Conservation (phyloP, 2,797 vertebrate species). For the Melanotaenia parkinsoni region DNA sequence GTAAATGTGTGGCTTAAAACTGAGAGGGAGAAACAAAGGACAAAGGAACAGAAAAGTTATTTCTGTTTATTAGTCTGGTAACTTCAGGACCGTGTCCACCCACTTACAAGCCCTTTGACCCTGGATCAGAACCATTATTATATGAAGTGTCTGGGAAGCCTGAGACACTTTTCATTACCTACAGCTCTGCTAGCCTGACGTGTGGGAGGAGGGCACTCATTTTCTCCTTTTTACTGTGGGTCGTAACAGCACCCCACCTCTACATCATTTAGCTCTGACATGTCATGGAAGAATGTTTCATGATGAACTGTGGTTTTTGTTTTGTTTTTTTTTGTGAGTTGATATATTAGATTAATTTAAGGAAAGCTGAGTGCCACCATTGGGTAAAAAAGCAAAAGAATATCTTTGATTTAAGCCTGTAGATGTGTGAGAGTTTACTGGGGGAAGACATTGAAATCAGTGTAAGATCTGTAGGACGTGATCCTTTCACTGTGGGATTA, state of each 20-base stretch:
- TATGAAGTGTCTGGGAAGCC: constrained; percentile 11
- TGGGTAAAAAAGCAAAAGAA: constrained; percentile 7
- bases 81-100: constrained; percentile 14
- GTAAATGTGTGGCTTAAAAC: constrained; percentile 21
- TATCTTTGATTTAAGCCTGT: constrained; percentile 9
- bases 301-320: constrained; percentile 12
- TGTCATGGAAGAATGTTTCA: constrained; percentile 56
- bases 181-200: constrained; percentile 20
- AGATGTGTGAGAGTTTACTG: constrained; percentile 16
- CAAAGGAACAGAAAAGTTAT: constrained; percentile 3
- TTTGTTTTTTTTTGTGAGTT: constrained; percentile 2
- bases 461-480: constrained; percentile 44
- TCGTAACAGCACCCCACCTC: constrained; percentile 20
- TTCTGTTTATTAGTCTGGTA: constrained; percentile 36
- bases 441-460: constrained; percentile 53
- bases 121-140: constrained; percentile 24
- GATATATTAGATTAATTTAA: constrained; percentile 29
- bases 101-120: constrained; percentile 18
- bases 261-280: constrained; percentile 47
- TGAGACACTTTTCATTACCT: constrained; percentile 34
- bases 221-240: constrained; percentile 5
- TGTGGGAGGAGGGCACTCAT: constrained; percentile 40
- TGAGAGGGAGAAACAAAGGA: constrained; percentile 3
- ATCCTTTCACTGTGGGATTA: constrained; percentile 29
- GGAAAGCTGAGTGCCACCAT: neutral